Percentiles rank a stretch among this genome's conserved stretches.
These are phyloP conservation scores for Julus scandinavius DNA, from an alignment of 2,888 invertebrate genomes.

Conservation along the genomic window DNA sequence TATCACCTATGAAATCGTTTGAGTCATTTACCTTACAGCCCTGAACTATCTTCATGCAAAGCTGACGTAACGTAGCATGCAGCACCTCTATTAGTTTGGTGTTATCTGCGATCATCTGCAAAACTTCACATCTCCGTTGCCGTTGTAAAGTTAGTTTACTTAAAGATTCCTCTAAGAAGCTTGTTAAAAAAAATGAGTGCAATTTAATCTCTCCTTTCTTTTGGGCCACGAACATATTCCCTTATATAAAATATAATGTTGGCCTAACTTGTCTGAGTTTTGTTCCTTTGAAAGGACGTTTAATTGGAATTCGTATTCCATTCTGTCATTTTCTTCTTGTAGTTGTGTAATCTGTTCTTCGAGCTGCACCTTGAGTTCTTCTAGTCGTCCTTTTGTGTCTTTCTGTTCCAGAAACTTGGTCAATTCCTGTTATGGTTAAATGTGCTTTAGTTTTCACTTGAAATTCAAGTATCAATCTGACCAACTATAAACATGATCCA, in stretches of 20 bases:
- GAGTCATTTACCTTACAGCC: constrained; percentile 50
- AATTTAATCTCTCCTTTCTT: not conserved
- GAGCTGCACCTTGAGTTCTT: constrained; percentile 45
- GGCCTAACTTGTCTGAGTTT: not conserved
- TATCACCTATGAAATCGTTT: not conserved
- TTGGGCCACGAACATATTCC: not conserved
- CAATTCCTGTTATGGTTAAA: not conserved
- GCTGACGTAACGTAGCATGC: constrained; percentile 51
- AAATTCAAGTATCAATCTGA: not conserved
- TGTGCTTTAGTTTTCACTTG: not conserved
- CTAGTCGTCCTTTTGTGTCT: constrained; percentile 44
- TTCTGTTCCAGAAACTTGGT: constrained; percentile 42
- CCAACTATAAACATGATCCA: not conserved
- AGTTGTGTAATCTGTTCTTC: constrained; percentile 33
- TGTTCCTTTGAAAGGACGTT: not conserved
- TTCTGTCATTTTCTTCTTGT: constrained; percentile 50
- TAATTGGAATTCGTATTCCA: constrained; percentile 13
- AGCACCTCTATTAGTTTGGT: constrained; percentile 47
- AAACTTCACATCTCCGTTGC: not conserved
- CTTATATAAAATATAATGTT: not conserved
- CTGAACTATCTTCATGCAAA: constrained; percentile 45
- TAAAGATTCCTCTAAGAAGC: not conserved
- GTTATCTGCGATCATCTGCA: constrained; percentile 30
- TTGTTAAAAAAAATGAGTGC: not conserved
- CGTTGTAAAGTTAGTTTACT: constrained; percentile 15